Evolutionary conservation across 2,888 invertebrate species (phyloP).

Genomic region (Lepas anatifera): DNA sequence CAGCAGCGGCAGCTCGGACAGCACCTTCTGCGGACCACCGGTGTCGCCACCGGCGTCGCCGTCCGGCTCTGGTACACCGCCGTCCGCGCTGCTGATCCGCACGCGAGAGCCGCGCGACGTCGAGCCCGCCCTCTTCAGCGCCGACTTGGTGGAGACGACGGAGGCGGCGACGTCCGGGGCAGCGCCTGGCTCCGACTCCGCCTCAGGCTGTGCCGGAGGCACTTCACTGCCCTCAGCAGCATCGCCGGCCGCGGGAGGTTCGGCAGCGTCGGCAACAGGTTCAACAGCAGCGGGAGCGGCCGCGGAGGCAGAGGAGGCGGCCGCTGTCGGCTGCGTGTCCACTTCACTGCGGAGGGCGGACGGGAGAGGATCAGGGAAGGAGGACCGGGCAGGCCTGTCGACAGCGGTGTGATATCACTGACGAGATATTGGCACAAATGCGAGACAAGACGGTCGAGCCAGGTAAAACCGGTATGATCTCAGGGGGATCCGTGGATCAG

Average conservation of each 20-base stretch:
- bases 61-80: neutral
- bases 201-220: too few relatives aligned
- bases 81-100: neutral
- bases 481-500: too few relatives aligned
- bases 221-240: too few relatives aligned
- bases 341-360: neutral
- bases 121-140: neutral
- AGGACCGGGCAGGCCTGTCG: too few relatives aligned
- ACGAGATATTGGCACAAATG: too few relatives aligned
- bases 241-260: neutral
- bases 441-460: too few relatives aligned
- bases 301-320: neutral
- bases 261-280: neutral
- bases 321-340: neutral
- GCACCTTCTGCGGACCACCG: neutral
- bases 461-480: too few relatives aligned
- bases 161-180: neutral
- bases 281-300: neutral
- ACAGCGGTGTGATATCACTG: too few relatives aligned
- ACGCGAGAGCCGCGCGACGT: neutral
- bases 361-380: neutral
- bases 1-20: constrained; percentile 37
- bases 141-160: neutral
- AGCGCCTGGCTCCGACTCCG: neutral
- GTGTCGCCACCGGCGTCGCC: too few relatives aligned